These are phyloP conservation scores for Rhopalosiphum maidis DNA, from an alignment of 1,140 invertebrate genomes.

Conservation along the genomic window DNA sequence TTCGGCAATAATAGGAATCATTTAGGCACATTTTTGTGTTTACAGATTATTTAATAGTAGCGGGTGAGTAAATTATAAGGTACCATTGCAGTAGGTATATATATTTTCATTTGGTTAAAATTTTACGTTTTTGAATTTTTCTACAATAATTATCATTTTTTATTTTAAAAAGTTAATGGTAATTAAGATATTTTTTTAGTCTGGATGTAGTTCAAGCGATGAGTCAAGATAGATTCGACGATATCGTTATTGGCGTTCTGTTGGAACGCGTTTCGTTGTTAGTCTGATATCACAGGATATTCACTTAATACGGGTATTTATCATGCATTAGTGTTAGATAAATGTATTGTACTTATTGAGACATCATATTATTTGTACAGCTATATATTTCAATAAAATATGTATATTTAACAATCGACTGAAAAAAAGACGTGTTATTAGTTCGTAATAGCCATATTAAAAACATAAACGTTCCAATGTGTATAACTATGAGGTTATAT, in stretches of 20 bases:
- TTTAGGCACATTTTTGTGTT: no score
- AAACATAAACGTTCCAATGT: background rate
- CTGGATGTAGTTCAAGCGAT: background rate
- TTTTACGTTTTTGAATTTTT: background rate
- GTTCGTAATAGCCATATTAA: background rate
- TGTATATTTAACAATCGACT: background rate
- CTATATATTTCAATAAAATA: background rate
- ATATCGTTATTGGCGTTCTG: background rate
- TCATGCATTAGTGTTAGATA: background rate
- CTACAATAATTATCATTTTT: background rate
- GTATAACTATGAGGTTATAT: background rate
- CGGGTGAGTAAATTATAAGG: no score
- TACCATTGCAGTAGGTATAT: no score
- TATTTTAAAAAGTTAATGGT: background rate
- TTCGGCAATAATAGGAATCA: no score
- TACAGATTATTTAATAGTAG: no score
- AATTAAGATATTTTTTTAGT: background rate
- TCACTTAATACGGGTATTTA: background rate
- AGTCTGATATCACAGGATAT: background rate
- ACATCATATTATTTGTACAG: background rate
- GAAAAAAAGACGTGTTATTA: background rate
- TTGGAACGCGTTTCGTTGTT: background rate
- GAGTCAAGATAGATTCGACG: background rate
- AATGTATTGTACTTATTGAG: conserved; percentile 6
- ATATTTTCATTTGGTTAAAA: background rate